Evolutionary conservation across 2,113 vertebrate genomes (phyloP).

Genomic region (Gnathonemus echidnorhynchus): DNA sequence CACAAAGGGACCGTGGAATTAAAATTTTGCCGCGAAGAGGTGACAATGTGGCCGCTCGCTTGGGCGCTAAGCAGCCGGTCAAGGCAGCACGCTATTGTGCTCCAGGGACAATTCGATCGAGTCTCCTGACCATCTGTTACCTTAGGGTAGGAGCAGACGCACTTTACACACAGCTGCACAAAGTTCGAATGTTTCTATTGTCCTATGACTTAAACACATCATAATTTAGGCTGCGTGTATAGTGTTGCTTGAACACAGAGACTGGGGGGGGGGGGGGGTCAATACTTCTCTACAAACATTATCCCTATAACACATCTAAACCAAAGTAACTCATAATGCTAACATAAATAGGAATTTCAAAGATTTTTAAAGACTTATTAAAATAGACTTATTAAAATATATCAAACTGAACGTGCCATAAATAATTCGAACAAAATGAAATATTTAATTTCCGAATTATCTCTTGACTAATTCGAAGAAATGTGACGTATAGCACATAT

Average conservation of each 20-base stretch:
- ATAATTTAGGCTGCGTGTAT: constrained; percentile 8
- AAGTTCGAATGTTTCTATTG: background rate
- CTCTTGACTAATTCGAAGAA: background rate
- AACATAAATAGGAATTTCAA: background rate
- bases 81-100: background rate
- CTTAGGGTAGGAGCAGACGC: background rate
- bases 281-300: background rate
- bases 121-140: constrained; percentile 39
- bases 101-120: constrained; percentile 24
- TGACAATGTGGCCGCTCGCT: background rate
- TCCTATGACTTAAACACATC: background rate
- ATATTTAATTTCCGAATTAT: background rate
- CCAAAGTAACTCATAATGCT: background rate
- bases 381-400: background rate
- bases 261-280: background rate
- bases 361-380: too few relatives aligned
- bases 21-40: background rate
- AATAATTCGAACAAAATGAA: background rate
- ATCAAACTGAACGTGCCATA: background rate
- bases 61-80: background rate
- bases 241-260: background rate
- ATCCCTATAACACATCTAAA: background rate
- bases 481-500: background rate
- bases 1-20: constrained; percentile 14
- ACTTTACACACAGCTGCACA: constrained; percentile 1